Conservation (phyloP, 2,113 vertebrate species). For the Galeopterus variegatus region DNA sequence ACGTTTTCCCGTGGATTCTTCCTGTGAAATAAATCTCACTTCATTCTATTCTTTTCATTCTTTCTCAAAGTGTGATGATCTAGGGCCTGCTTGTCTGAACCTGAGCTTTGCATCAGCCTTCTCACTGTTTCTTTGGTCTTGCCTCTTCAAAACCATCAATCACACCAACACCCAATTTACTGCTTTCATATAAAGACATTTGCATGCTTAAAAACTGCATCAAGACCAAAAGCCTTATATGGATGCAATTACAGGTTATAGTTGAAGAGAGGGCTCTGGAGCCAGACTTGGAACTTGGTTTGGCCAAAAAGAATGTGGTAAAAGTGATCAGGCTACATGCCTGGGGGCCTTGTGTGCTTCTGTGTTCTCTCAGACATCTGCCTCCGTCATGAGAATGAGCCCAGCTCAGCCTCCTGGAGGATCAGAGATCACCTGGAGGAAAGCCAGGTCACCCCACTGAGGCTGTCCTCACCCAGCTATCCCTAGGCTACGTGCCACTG, state of each 20-base stretch:
- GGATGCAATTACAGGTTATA: background rate
- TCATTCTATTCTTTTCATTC: background rate
- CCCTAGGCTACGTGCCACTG: background rate
- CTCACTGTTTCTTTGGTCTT: background rate
- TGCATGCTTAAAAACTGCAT: background rate
- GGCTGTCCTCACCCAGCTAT: background rate
- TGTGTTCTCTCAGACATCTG: background rate
- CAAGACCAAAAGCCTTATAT: background rate
- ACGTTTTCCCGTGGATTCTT: background rate
- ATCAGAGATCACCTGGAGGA: background rate
- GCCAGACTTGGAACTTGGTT: background rate
- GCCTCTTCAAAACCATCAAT: background rate
- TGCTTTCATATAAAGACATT: background rate
- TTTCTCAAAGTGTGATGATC: background rate
- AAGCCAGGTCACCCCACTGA: background rate
- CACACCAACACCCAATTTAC: background rate
- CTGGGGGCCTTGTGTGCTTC: background rate
- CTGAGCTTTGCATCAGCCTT: background rate
- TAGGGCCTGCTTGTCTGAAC: background rate
- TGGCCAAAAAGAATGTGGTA: slow-evolving; percentile 25
- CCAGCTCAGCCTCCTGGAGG: background rate
- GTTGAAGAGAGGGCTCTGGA: background rate
- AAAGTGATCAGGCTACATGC: background rate
- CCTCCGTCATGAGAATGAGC: background rate
- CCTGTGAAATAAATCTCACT: background rate